Conservation (phyloP, 2,113 vertebrate species). For the Bos javanicus region DNA sequence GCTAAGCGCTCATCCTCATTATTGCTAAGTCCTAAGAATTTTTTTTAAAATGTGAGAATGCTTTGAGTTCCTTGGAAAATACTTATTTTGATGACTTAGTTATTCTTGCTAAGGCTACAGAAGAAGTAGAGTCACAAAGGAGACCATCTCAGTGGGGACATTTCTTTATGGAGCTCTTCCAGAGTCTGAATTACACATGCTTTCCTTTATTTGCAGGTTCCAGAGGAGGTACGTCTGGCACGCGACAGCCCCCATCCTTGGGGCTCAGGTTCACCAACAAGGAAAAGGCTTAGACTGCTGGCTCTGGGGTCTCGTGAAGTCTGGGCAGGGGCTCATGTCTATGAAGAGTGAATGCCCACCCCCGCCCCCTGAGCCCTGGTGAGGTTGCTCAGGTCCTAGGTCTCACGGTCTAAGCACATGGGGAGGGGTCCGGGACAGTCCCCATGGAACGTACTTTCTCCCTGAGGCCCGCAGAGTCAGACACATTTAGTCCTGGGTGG, state of each 20-base stretch:
- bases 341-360: background rate
- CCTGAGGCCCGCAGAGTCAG: rapidly evolving
- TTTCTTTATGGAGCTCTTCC: background rate
- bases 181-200: background rate
- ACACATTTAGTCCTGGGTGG: background rate
- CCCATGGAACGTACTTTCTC: rapidly evolving
- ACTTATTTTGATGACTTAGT: background rate
- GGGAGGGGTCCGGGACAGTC: rapidly evolving
- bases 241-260: rapidly evolving
- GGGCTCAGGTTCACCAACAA: background rate
- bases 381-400: background rate
- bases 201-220: constrained; percentile 78
- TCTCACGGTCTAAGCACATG: background rate
- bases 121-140: background rate
- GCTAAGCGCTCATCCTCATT: background rate
- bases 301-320: background rate
- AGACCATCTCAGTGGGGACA: background rate
- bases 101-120: background rate
- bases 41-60: background rate
- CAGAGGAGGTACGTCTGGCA: constrained; percentile 79
- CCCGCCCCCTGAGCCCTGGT: background rate
- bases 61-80: background rate
- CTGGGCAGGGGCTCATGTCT: background rate
- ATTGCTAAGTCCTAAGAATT: background rate
- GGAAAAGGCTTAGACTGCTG: background rate